phyloP scores from a whole-genome alignment of 1,140 invertebrate genomes.

The Lycorma delicatula region DNA sequence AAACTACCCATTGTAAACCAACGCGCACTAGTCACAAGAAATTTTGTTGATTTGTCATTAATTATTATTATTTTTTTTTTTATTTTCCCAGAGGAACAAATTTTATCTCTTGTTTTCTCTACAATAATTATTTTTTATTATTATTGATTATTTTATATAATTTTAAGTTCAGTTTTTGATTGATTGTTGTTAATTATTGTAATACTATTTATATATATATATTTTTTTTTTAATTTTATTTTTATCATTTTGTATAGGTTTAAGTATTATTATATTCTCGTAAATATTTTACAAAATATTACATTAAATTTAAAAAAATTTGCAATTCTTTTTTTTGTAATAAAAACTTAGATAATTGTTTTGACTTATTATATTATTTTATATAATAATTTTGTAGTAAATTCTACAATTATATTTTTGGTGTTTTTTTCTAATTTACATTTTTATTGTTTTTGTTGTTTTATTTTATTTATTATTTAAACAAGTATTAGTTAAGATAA shows the following conservation, averaged over 20 bases:
- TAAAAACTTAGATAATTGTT: slow-evolving; percentile 8
- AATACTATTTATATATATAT: too few relatives aligned
- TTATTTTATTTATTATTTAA: slow-evolving; percentile 14
- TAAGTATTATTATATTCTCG: slow-evolving; percentile 1
- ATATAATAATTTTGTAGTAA: slow-evolving; percentile 5
- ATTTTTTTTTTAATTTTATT: too few relatives aligned
- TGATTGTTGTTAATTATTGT: too few relatives aligned
- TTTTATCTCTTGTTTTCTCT: slow-evolving; percentile 26
- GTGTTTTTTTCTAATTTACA: background rate
- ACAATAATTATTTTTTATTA: slow-evolving; percentile 26
- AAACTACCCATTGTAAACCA: slow-evolving; percentile 14
- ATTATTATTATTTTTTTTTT: slow-evolving; percentile 7
- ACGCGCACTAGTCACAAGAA: slow-evolving; percentile 27
- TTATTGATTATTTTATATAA: too few relatives aligned
- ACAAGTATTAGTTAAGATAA: too few relatives aligned
- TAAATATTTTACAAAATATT: background rate
- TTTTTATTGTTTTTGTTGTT: slow-evolving; percentile 13
- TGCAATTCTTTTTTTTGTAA: too few relatives aligned
- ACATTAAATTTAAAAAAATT: background rate
- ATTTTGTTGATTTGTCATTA: slow-evolving; percentile 26
- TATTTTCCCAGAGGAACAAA: slow-evolving; percentile 18
- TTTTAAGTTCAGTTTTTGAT: too few relatives aligned
- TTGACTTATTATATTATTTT: slow-evolving; percentile 1
- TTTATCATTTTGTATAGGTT: too few relatives aligned
- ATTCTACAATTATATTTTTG: background rate